Evolutionary conservation across 2,888 invertebrate species (phyloP).

Genomic region (Mythimna vitellina): DNA sequence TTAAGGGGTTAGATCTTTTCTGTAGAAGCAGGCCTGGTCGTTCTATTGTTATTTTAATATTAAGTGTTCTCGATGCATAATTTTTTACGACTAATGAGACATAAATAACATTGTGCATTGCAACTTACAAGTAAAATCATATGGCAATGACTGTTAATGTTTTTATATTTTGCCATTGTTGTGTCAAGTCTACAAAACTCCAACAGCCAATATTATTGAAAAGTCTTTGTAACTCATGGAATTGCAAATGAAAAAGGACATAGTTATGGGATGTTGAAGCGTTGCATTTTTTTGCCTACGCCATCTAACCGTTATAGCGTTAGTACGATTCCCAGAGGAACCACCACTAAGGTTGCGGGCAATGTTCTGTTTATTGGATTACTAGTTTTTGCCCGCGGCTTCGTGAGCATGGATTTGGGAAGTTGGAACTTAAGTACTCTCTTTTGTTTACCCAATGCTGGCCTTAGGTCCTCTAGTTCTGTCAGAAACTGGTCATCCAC

Average conservation of each 20-base stretch:
- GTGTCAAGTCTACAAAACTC: not conserved
- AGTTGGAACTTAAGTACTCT: not conserved
- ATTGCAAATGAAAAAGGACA: conserved; percentile 16
- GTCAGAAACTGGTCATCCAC: not conserved
- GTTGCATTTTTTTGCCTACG: conserved; percentile 36
- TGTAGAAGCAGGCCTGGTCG: not conserved
- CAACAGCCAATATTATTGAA: conserved; percentile 17
- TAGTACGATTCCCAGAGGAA: conserved; percentile 43
- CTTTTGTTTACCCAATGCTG: not conserved
- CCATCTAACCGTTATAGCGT: conserved; percentile 26
- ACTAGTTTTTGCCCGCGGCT: not conserved
- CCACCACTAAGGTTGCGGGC: conserved; percentile 32
- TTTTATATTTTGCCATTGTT: not conserved
- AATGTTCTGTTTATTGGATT: conserved; percentile 43
- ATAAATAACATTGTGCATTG: not conserved
- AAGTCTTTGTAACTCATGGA: conserved; percentile 18
- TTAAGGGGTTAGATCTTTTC: not conserved
- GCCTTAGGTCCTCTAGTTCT: not conserved
- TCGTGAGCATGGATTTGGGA: not conserved
- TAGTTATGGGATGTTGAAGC: conserved; percentile 35
- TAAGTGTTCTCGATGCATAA: not conserved
- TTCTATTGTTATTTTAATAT: not conserved
- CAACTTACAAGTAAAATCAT: not conserved
- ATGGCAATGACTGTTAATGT: not conserved
- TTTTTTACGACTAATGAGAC: not conserved